These are phyloP conservation scores for Butorides virescens DNA, from an alignment of 2,113 vertebrate genomes.

Conservation along the genomic window DNA sequence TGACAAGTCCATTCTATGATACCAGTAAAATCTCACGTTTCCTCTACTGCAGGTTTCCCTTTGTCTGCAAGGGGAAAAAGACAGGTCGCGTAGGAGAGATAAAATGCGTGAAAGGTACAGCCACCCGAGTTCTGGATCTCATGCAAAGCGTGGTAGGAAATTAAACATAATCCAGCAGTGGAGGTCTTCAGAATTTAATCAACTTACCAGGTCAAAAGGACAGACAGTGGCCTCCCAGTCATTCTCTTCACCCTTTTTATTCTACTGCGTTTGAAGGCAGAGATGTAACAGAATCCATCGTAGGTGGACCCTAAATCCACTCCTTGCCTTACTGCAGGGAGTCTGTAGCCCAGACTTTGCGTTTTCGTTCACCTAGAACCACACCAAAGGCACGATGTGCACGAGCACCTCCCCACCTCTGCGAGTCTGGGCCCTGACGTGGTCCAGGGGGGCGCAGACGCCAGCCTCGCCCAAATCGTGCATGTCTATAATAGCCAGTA, in stretches of 20 bases:
- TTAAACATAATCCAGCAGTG: neutral
- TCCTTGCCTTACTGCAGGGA: neutral
- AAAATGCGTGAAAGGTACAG: neutral
- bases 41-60: constrained; percentile 10
- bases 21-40: neutral
- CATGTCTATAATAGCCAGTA: neutral
- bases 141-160: neutral
- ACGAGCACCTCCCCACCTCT: neutral
- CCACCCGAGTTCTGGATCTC: neutral
- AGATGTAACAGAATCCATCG: neutral
- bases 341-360: no score
- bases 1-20: neutral
- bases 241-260: neutral
- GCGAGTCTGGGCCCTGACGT: neutral
- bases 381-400: neutral
- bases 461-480: neutral
- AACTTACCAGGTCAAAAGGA: constrained; percentile 75
- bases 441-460: no score
- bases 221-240: neutral
- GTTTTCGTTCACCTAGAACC: neutral
- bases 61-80: neutral
- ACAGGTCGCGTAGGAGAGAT: neutral
- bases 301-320: neutral
- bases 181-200: constrained; percentile 76
- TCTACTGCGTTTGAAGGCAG: neutral